Base-by-base conservation (phyloP, 2,113 vertebrate species). In the Ciconia boyciana region DNA sequence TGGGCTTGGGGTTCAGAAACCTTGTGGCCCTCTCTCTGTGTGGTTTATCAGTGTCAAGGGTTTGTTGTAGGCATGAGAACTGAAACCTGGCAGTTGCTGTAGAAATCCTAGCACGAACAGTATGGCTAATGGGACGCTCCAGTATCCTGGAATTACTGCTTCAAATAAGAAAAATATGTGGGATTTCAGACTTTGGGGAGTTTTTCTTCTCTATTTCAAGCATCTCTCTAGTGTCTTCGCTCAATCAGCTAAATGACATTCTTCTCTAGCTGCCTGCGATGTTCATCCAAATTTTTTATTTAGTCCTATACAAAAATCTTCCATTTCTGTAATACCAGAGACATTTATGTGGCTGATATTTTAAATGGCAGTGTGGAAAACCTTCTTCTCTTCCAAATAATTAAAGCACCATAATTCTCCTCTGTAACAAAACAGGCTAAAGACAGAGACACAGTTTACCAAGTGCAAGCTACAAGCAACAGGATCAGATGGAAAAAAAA, bases 141-240 rank as follows among this genome's bases (percentile, higher is more conserved):
- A 91, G 62, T 80, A 91, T 90, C 86, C 70, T 93, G 29, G 28
- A 89, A 69, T 78, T 86, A 55, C 68, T 93, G 84, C 61, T 97
- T 93, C 87, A 89, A 96, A 95, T 88, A 92, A 94, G 85, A 82
- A 83, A 95, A 94, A 97, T 77, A 82, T 69, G 89, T 94, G 74
- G 18, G 65, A 94, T 94, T 96, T 97, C 66, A 96, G 76, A 93
- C 21, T 46, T 44, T 71, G 29, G 21, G 46, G 74, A 72, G 19
- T 88, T 97, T 97, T 93, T 72, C 26, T 28, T 96, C 96, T 97
- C 77, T 96, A 84, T 97, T 97, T 96, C 84, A 95, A 97, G 77
- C 74, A 74, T 51, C 48, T 89, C 69, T 94, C 83, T 83, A 66
- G 51, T 55, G 71, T 85, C 81, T 92, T 98, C 94, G 61, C 78